A percentile compares a stretch with the other conserved stretches of the same genome.
These are phyloP conservation scores for Cyprinodon tularosa DNA, from an alignment of 2,113 vertebrate species.

Conservation along the genomic window DNA sequence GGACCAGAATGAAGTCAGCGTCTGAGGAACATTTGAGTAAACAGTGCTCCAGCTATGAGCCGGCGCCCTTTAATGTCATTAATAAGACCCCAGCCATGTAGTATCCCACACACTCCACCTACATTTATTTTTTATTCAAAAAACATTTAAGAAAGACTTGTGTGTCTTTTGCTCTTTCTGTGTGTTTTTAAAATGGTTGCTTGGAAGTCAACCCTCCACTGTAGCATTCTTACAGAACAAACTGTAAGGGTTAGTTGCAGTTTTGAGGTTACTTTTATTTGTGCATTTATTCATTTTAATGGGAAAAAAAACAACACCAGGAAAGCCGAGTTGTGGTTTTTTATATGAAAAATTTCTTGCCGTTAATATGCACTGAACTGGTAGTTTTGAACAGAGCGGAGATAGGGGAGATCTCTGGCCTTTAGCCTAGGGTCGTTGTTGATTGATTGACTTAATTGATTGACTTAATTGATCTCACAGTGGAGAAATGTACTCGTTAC, in stretches of 20 bases:
- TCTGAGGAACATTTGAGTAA: constrained; percentile 61
- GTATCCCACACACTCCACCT: constrained; percentile 30
- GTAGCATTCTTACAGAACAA: not conserved
- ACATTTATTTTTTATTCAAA: not conserved
- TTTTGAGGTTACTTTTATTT: not conserved
- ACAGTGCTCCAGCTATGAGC: constrained; percentile 52
- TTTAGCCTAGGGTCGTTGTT: no score
- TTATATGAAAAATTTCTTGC: no score
- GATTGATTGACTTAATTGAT: no score
- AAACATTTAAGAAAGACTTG: not conserved
- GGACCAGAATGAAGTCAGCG: constrained; percentile 56
- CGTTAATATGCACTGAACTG: no score
- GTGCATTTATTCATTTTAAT: not conserved
- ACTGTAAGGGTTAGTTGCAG: not conserved
- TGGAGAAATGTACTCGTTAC: no score
- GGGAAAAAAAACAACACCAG: not conserved
- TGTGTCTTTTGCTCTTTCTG: not conserved
- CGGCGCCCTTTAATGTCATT: constrained; percentile 34
- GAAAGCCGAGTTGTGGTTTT: no score
- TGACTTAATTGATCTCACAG: no score
- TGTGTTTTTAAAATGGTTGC: not conserved
- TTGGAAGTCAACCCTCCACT: not conserved
- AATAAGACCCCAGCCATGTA: constrained; percentile 29
- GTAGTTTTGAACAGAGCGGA: not conserved
- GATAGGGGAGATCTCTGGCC: no score